Evolutionary conservation across 2,797 vertebrate species (phyloP), one percentile per base, ranked within the genome.

Genomic region (Phalanger gymnotis): DNA sequence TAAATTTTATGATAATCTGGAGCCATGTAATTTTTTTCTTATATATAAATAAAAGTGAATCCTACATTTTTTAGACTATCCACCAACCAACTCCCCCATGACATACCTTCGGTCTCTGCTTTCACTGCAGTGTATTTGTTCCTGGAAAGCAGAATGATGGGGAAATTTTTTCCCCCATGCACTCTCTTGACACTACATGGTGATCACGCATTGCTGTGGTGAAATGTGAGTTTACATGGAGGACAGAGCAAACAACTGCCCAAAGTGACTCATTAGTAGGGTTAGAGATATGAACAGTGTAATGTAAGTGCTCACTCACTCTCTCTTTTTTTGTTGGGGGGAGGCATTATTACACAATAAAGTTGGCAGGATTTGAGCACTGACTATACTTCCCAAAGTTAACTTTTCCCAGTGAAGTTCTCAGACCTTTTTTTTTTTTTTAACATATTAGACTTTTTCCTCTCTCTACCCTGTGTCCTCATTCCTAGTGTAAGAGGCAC

Each of bases 1-100:
- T 95, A 12, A 93, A 94, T 94, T 92, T 96, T 40, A 30, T 93
- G 95, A 73, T 57, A 10, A 52, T 92, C n/a, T 40, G 94, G 52
- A 97, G 93, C 95, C 96, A 66, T 97, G 58, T 94, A 90, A 95
- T 92, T 97, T 96, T 96, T 97, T 96, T 92, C 94, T 95, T 95
- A 96, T 94, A 96, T 96, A 92, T 97, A 98, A 94, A 53, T 94
- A 92, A 97, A 98, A 95, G 52, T 94, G 93, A 94, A 91, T 58
- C 90, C 95, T 97, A 27, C 97, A 96, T 97, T 97, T 92, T 25
- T 95, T 96, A 95, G 93, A 95, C 57, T 81, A 95, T 94, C 95
- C 92, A 95, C 94, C 93, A 96, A 0, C 90, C 92, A 95, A 81
- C 87, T 96, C 95, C 92, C 94, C 47, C 91, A 92, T 95, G 40